Evolutionary conservation across 1,140 invertebrate genomes (phyloP).

Genomic region (Acyrthosiphon pisum): DNA sequence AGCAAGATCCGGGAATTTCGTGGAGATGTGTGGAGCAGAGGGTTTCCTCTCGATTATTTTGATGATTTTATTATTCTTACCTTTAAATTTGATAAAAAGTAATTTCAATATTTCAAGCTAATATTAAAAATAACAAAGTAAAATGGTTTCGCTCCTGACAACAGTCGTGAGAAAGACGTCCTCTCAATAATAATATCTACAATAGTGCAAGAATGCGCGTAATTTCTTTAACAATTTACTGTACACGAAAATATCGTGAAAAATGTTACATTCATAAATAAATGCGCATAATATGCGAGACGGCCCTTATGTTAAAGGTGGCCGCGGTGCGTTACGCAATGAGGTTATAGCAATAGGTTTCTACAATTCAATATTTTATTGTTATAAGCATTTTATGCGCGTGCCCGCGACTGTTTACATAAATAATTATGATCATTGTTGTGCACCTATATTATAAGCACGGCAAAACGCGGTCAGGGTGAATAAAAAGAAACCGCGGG

Average conservation of each 20-base stretch:
- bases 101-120: neutral
- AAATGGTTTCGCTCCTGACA: neutral
- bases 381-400: neutral
- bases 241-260: too few species aligned
- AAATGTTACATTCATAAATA: neutral
- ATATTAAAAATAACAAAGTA: neutral
- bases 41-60: too few species aligned
- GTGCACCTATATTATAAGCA: neutral
- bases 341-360: neutral
- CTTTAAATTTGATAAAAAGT: neutral
- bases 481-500: neutral
- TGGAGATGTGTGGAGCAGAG: too few species aligned
- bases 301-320: neutral
- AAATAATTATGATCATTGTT: constrained; percentile 3
- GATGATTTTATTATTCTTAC: too few species aligned
- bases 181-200: neutral
- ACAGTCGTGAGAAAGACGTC: neutral
- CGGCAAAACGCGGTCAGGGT: neutral
- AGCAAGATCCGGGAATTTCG: too few species aligned
- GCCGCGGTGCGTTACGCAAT: neutral
- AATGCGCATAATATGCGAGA: neutral
- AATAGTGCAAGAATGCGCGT: neutral
- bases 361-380: constrained; percentile 20
- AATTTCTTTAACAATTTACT: neutral
- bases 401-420: neutral